phyloP scores from a whole-genome alignment of 2,113 vertebrate genomes.

The Vombatus ursinus region DNA sequence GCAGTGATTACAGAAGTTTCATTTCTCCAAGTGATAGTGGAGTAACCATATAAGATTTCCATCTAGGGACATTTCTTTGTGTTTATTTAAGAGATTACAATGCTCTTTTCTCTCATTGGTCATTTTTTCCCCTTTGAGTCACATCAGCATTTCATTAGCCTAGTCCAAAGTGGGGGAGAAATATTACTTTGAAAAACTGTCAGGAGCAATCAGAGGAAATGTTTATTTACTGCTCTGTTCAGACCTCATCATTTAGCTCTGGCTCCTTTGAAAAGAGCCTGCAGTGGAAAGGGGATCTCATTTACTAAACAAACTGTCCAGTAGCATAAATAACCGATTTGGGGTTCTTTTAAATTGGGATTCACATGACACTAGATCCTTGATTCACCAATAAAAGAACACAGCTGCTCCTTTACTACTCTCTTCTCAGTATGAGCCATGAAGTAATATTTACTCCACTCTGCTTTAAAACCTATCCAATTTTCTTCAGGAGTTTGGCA shows the following conservation, averaged over 20 bases:
- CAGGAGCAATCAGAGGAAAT: slow-evolving; percentile 5
- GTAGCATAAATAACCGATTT: slow-evolving; percentile 70
- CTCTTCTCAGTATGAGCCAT: slow-evolving; percentile 32
- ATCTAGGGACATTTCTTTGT: not conserved
- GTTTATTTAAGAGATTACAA: slow-evolving; percentile 46
- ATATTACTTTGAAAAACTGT: slow-evolving; percentile 34
- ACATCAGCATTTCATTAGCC: slow-evolving; percentile 31
- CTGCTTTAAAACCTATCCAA: slow-evolving; percentile 40
- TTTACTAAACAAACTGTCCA: slow-evolving; percentile 75
- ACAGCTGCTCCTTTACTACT: slow-evolving; percentile 69
- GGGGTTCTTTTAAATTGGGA: slow-evolving; percentile 57
- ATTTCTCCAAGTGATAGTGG: not conserved
- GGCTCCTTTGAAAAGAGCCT: slow-evolving; percentile 33
- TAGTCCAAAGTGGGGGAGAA: not conserved
- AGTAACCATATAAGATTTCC: not conserved
- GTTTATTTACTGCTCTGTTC: slow-evolving; percentile 53
- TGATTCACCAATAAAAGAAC: slow-evolving; percentile 63
- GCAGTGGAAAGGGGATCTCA: slow-evolving; percentile 38
- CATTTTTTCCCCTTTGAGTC: slow-evolving; percentile 43
- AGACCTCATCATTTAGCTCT: slow-evolving; percentile 23
- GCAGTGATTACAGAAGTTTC: not conserved
- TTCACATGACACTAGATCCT: slow-evolving; percentile 65
- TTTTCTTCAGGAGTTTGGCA: slow-evolving; percentile 25
- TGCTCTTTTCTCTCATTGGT: slow-evolving; percentile 28
- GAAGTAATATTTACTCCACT: slow-evolving; percentile 65